Evolutionary conservation across 30 jellyfish, hydroid and myxozoan genomes (phyloP).

Genomic region (Catostylus mosaicus): DNA sequence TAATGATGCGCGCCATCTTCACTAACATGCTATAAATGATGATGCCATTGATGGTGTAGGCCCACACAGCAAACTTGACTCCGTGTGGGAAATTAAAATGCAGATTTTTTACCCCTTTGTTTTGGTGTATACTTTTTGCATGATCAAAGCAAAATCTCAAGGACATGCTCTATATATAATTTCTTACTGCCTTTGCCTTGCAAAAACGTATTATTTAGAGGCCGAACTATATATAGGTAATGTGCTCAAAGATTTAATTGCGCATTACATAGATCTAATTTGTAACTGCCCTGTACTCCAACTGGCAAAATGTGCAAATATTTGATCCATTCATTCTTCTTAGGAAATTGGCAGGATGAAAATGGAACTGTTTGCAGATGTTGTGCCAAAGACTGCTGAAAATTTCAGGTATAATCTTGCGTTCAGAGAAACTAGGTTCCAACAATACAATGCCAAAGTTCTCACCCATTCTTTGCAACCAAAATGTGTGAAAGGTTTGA

Average conservation of each 20-base stretch:
- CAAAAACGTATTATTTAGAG: not conserved
- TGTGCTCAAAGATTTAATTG: not conserved
- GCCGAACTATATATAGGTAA: not conserved
- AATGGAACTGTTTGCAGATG: constrained; percentile 97
- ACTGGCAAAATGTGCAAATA: not conserved
- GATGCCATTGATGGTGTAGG: no score
- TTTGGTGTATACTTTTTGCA: not conserved
- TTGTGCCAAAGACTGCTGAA: constrained; percentile 99
- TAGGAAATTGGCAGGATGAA: constrained; percentile 98
- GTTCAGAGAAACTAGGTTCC: no score
- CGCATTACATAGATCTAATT: no score
- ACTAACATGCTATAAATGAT: no score
- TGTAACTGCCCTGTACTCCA: no score
- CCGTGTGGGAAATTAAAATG: not conserved
- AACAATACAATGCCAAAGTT: no score
- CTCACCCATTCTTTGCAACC: no score
- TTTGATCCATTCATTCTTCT: not conserved
- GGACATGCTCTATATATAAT: not conserved
- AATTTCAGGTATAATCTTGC: constrained; percentile 88
- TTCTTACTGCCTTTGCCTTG: not conserved
- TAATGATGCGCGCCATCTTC: not conserved
- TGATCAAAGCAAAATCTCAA: not conserved
- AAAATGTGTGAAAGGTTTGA: no score
- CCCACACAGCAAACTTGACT: no score
- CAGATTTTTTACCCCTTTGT: not conserved